Evolutionary conservation across 1,140 invertebrate species (phyloP).

Genomic region (Mizuhopecten yessoensis): DNA sequence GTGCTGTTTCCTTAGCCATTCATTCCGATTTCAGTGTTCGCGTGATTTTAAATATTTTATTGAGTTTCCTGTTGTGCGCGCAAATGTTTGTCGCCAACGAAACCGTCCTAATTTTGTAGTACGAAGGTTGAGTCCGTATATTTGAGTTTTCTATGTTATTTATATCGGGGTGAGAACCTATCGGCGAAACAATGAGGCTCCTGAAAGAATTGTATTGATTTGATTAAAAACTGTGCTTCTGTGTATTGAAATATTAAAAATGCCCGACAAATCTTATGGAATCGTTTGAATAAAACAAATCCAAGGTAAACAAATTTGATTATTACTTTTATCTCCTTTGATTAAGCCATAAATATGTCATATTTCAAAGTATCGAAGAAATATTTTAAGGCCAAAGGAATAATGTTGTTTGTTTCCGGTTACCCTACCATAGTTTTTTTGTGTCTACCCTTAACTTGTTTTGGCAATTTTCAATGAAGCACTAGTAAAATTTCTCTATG

Average conservation of each 20-base stretch:
- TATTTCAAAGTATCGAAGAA: background rate
- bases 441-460: too few relatives aligned
- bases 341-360: background rate
- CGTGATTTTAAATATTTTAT: conserved; percentile 36
- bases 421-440: too few relatives aligned
- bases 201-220: background rate
- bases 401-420: too few relatives aligned
- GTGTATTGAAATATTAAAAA: background rate
- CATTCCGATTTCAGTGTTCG: conserved; percentile 18
- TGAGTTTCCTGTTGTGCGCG: conserved; percentile 29
- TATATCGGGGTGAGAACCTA: background rate
- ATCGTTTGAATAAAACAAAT: background rate
- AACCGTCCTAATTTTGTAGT: background rate
- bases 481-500: too few relatives aligned
- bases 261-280: background rate
- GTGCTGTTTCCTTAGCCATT: background rate
- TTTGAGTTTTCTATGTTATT: conserved; percentile 29
- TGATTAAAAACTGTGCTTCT: background rate
- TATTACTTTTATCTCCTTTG: background rate
- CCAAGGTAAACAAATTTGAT: background rate
- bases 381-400: too few relatives aligned
- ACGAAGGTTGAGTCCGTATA: background rate
- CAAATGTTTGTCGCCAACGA: background rate
- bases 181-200: background rate
- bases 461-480: too few relatives aligned